Evolutionary conservation across 2,888 invertebrate species (phyloP).

Genomic region (Unio delphinus): DNA sequence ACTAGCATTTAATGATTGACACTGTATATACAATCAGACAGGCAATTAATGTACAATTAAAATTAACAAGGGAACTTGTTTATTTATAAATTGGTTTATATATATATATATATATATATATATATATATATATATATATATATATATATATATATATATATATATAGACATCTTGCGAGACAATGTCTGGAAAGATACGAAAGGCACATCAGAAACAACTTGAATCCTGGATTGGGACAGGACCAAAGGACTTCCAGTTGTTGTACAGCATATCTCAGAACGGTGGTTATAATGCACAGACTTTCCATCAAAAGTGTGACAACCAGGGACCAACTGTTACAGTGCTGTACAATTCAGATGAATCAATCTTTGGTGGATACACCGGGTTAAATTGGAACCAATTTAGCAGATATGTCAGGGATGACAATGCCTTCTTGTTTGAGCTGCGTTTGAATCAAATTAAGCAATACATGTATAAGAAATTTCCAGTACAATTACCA

Average conservation of each 20-base stretch:
- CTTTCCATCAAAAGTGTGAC: conserved; percentile 24
- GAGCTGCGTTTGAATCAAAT: conserved; percentile 14
- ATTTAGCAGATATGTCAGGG: not conserved
- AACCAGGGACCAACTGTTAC: conserved; percentile 23
- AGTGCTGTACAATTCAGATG: conserved; percentile 18
- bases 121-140: too few relatives aligned
- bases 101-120: too few relatives aligned
- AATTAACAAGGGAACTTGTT: too few relatives aligned
- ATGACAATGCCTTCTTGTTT: conserved; percentile 23
- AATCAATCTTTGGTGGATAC: conserved; percentile 23
- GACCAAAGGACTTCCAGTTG: conserved; percentile 9
- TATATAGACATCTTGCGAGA: too few relatives aligned
- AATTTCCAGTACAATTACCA: conserved; percentile 4
- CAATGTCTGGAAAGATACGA: too few relatives aligned
- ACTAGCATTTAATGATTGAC: too few relatives aligned
- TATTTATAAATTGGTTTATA: too few relatives aligned
- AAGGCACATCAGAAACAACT: conserved; percentile 10
- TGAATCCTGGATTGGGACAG: conserved; percentile 11
- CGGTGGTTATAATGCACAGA: conserved; percentile 10
- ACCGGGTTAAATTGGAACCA: conserved; percentile 12
- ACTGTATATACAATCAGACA: too few relatives aligned
- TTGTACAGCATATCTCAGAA: conserved; percentile 12
- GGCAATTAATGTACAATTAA: too few relatives aligned
- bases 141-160: too few relatives aligned
- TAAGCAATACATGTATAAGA: not conserved